phyloP scores from a whole-genome alignment of 2,113 vertebrate genomes.

The Microcebus tavaratra region DNA sequence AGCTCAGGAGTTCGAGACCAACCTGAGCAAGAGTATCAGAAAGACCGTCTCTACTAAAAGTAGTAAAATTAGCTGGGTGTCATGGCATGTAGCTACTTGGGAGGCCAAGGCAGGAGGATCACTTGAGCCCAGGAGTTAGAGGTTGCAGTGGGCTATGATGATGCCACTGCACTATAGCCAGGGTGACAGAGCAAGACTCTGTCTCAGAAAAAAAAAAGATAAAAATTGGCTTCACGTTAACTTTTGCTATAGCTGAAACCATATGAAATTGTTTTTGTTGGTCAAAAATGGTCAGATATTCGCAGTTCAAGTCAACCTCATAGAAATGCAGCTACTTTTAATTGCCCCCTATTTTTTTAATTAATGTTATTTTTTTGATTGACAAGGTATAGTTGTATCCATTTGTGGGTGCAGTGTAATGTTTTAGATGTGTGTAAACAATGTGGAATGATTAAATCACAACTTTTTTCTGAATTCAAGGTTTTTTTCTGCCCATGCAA shows the following conservation, averaged over 20 bases:
- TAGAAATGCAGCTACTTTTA: neutral
- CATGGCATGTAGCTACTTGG: too few relatives aligned
- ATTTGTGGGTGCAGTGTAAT: neutral
- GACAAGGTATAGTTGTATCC: neutral
- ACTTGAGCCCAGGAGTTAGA: too few relatives aligned
- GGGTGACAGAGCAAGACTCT: too few relatives aligned
- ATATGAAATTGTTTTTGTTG: neutral
- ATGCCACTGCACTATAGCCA: too few relatives aligned
- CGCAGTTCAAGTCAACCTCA: neutral
- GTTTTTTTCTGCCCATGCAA: neutral
- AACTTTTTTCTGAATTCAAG: neutral
- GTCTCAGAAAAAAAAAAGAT: too few relatives aligned
- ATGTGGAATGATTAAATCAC: neutral
- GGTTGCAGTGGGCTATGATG: too few relatives aligned
- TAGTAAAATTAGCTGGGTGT: too few relatives aligned
- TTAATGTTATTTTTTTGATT: neutral
- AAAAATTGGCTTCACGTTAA: neutral
- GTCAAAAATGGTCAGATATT: neutral
- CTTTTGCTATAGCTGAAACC: neutral
- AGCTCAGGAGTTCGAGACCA: too few relatives aligned
- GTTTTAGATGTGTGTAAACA: neutral
- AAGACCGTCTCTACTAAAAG: too few relatives aligned
- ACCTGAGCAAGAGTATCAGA: too few relatives aligned
- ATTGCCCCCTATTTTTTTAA: neutral
- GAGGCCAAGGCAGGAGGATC: too few relatives aligned